Conservation (phyloP, 2,888 invertebrate genomes). For the Ormyrus rosae region DNA sequence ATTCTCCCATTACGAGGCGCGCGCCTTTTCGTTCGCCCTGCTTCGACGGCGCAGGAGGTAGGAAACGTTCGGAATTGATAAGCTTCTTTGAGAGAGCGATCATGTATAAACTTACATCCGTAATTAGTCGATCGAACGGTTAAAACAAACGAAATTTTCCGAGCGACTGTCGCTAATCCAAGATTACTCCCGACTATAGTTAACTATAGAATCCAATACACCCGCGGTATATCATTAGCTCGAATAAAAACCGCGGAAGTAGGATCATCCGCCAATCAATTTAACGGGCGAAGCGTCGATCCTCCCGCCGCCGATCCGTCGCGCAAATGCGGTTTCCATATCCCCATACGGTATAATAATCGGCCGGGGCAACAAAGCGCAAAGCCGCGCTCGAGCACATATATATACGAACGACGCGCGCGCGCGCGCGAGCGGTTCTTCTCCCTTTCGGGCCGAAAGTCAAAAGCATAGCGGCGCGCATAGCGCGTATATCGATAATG, state of each 20-base stretch:
- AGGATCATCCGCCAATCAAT: conserved; percentile 9
- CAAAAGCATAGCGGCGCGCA: conserved; percentile 71
- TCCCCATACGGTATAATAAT: conserved; percentile 24
- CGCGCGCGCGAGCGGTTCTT: neutral
- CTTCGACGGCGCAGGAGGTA: too few relatives aligned
- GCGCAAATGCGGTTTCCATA: conserved; percentile 20
- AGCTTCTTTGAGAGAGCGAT: too few relatives aligned
- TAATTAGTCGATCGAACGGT: too few relatives aligned
- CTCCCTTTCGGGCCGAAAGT: conserved; percentile 57
- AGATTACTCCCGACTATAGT: too few relatives aligned
- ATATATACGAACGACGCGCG: conserved; percentile 21
- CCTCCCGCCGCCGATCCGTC: neutral
- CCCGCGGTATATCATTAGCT: too few relatives aligned
- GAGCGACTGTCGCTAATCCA: too few relatives aligned
- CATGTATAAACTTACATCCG: neutral
- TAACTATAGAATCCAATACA: too few relatives aligned
- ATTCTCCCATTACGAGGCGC: conserved; percentile 10
- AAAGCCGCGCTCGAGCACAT: neutral
- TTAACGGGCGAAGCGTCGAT: conserved; percentile 8
- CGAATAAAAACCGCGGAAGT: too few relatives aligned
- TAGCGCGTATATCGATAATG: conserved; percentile 72
- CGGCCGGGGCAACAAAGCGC: conserved; percentile 20
- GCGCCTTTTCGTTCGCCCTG: too few relatives aligned
- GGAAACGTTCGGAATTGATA: too few relatives aligned
- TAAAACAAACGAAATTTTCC: too few relatives aligned